Base-by-base conservation (phyloP, 2,113 vertebrate genomes). In the Poeciliopsis occidentalis region DNA sequence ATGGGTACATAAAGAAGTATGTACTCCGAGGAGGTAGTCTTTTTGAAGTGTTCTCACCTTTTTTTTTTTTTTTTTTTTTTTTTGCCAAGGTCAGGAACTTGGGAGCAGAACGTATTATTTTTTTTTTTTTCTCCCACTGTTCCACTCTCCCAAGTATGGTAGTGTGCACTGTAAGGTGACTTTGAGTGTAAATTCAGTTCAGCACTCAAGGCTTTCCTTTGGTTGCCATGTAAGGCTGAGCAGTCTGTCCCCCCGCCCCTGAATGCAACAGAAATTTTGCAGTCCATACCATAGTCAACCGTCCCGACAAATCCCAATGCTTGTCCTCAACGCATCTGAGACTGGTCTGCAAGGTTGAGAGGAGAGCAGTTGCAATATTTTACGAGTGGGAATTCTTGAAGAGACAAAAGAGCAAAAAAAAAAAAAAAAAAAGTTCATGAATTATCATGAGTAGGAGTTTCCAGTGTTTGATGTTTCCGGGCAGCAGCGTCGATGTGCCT, bases 1-100 rank as follows among this genome's bases (percentile, higher is more conserved):
- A 99, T 99, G 98, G 98, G 97, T 96, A 99, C 96, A 98, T 99
- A 99, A 99, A 99, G 97, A 99, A 99, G 98, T 99, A 99, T 98
- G 98, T 99, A 92, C 95, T 96, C 97, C 93, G 95, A 94, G 95
- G 95, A 97, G 97, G 96, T 93, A 93, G 91, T 90, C 78, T 82
- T 82, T 80, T 87, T 69, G 80, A 82, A 69, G 84, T 78, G 86
- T 82, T 88, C 92, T 94, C 91, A 91, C 91, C 92, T 92, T 91
- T 57, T 54, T 90, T 34, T 32, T 32, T 5, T 32, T 32, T 34
- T 10, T 34, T 34, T 8, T 37, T 30, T 27, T 27, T 27, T 27
- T 27, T 27, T 27, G 47, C 79, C 91, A 89, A 92, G 88, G 86
- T 84, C 88, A 83, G 77, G 88, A 88, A 92, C 88, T 91, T 88